Base-by-base conservation (phyloP, 2,888 invertebrate species). In the Drosophila paranaensis region DNA sequence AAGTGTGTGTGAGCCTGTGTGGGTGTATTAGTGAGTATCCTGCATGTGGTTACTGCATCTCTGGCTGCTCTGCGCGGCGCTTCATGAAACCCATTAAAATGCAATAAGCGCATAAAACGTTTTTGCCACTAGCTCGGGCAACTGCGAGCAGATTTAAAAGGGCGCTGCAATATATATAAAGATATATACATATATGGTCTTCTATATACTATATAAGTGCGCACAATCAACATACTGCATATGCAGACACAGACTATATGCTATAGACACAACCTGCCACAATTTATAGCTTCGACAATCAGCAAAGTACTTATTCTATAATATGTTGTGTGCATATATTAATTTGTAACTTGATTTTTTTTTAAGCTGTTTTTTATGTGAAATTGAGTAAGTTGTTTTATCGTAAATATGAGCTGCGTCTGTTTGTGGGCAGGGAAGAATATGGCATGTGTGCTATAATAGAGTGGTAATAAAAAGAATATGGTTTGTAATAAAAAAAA, bases 61-160 rank as follows among this genome's bases (percentile, higher is more conserved):
- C 33, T 27, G 35, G 48, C 48, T 48, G 58, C 60, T 54, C 60
- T 54, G 51, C 61, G 72, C 50, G 68, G 39, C 65, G 70, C 61
- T 66, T 73, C 51, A 71, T 43, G 60, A 72, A 77, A 61, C 53
- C 74, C 78, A 85, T 84, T 82, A 85, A 84, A 79, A 81, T 81
- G 82, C 81, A 84, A 77, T 81, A 71, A 79, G 85, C 74, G 64
- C 67, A 51, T 57, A 65, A 71, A 79, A 69, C 74, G 71, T 50
- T 84, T 84, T 71, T 76, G 53, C 78, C 66, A 72, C 54, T 42
- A 79, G 48, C 48, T 39, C 43, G 60, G 54, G 37, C 54, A 46
- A 66, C 67, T 77, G 37, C 68, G 68, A 60, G 48, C 40, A 27
- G 62, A 61, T 69, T 68, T 60, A 13, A 74, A 77, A 71, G 51